These are phyloP conservation scores for Pseudonaja textilis DNA, from an alignment of 2,113 vertebrate species.

Conservation along the genomic window DNA sequence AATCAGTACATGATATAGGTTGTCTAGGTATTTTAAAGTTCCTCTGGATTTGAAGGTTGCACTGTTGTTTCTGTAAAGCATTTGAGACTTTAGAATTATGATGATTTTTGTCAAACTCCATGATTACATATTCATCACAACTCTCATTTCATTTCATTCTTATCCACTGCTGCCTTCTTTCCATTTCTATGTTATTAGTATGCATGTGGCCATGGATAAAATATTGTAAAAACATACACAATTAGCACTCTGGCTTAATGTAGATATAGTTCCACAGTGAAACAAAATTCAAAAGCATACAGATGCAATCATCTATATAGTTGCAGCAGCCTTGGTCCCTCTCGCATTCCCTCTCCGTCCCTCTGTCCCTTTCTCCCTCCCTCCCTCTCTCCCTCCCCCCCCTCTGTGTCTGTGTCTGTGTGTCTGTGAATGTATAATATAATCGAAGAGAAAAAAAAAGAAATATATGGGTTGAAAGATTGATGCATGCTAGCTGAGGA, in stretches of 20 bases:
- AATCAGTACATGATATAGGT: background rate
- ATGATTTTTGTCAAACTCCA: background rate
- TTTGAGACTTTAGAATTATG: background rate
- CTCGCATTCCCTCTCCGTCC: no score
- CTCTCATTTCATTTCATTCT: background rate
- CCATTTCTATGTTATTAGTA: background rate
- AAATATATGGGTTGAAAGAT: background rate
- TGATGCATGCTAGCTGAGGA: background rate
- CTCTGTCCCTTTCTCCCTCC: no score
- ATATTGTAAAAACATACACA: background rate
- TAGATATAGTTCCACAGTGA: background rate
- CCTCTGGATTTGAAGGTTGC: background rate
- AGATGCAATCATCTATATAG: background rate
- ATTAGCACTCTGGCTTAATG: background rate
- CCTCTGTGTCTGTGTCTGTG: no score
- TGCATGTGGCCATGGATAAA: background rate
- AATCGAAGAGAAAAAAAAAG: no score
- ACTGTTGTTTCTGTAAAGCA: background rate
- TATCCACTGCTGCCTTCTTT: background rate
- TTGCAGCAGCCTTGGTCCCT: background rate
- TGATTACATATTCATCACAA: background rate
- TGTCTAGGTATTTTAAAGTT: background rate
- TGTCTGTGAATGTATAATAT: background rate
- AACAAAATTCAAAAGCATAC: background rate
- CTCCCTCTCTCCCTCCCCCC: no score